Conservation (phyloP, 2,888 invertebrate genomes). For the Sepiola atlantica region DNA sequence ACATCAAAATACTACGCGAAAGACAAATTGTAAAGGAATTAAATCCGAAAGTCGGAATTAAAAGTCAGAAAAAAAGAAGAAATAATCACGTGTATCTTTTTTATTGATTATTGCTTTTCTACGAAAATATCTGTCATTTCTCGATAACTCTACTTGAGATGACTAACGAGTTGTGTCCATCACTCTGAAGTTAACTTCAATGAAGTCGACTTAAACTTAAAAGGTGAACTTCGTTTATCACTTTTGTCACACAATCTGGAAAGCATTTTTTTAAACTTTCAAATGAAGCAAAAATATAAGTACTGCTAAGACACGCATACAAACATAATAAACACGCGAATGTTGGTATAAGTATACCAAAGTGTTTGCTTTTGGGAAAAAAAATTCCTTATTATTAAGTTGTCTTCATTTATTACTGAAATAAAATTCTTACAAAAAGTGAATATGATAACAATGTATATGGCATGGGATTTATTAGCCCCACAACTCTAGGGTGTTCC, state of each 20-base stretch:
- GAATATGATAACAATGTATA: no score
- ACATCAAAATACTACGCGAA: neutral
- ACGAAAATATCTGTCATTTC: neutral
- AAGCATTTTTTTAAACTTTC: neutral
- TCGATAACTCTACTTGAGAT: neutral
- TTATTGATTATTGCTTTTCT: neutral
- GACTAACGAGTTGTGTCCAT: neutral
- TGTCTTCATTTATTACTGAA: no score
- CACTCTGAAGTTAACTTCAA: conserved; percentile 2
- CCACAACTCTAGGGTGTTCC: no score
- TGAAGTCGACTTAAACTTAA: neutral
- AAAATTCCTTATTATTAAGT: no score
- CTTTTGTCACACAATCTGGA: conserved; percentile 9
- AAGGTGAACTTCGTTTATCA: conserved; percentile 32
- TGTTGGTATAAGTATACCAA: no score
- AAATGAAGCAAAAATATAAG: neutral
- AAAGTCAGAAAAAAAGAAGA: neutral
- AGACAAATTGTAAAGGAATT: neutral
- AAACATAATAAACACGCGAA: neutral
- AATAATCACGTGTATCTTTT: neutral
- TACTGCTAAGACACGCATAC: neutral
- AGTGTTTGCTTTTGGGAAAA: no score
- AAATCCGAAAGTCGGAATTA: neutral
- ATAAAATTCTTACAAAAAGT: no score
- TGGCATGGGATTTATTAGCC: no score